A percentile compares a stretch with the other conserved stretches of the same genome.
phyloP scores from a whole-genome alignment of 2,797 vertebrate genomes.

The Prunella strophiata region DNA sequence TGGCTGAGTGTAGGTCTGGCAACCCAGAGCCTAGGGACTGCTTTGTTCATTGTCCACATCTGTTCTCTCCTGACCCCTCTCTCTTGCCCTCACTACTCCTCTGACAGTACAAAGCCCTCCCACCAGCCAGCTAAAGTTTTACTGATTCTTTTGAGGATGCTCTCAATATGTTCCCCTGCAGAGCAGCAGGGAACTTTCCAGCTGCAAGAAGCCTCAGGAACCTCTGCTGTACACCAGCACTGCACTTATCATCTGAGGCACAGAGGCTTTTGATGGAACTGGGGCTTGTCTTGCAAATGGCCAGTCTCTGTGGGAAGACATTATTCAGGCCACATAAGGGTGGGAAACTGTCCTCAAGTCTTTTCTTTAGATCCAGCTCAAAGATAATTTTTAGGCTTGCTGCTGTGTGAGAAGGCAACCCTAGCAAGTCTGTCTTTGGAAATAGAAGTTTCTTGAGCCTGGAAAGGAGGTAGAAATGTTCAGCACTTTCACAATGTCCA shows the following conservation, averaged over 20 bases:
- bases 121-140: neutral
- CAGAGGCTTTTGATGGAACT: neutral
- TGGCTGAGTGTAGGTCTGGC: neutral
- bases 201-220: neutral
- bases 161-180: neutral
- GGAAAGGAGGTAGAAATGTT: neutral
- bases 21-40: neutral
- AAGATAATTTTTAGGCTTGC: neutral
- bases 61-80: neutral
- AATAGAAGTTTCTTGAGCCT: neutral
- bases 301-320: neutral
- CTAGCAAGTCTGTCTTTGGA: neutral
- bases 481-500: neutral
- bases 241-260: neutral
- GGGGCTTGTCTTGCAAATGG: neutral
- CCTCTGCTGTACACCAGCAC: neutral
- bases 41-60: neutral
- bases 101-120: conserved; percentile 1
- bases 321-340: neutral
- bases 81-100: neutral
- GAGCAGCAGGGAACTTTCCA: conserved; percentile 14
- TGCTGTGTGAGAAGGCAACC: neutral
- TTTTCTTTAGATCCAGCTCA: conserved; percentile 21
- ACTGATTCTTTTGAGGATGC: neutral
- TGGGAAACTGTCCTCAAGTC: neutral